Evolutionary conservation across 2,888 invertebrate species (phyloP).

Genomic region (Nematopogon swammerdamellus): DNA sequence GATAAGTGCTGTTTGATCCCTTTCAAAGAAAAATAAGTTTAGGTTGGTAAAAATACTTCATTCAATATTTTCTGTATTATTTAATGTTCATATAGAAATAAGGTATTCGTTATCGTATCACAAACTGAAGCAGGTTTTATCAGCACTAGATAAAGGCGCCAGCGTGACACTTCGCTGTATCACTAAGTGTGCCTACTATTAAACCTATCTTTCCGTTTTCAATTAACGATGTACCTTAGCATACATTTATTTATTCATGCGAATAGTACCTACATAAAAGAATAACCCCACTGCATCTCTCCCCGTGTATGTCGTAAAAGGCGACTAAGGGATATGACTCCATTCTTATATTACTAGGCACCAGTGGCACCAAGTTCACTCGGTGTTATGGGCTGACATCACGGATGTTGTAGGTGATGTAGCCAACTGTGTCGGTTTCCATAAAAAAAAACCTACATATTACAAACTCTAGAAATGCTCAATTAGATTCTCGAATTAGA

Average conservation of each 20-base stretch:
- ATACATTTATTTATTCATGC: background rate
- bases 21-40: background rate
- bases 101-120: background rate
- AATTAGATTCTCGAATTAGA: no score
- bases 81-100: background rate
- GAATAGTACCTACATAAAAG: background rate
- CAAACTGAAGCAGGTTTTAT: background rate
- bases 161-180: background rate
- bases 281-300: no score
- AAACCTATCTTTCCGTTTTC: background rate
- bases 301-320: background rate
- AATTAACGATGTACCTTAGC: background rate
- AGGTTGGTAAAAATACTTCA: background rate
- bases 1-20: constrained; percentile 4
- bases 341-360: no score
- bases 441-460: no score
- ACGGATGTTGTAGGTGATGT: no score
- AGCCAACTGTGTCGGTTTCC: no score
- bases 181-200: constrained; percentile 6
- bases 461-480: no score
- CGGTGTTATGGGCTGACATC: no score
- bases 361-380: no score
- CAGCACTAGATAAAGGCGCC: background rate
- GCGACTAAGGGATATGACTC: no score
- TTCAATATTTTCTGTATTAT: constrained; percentile 4